phyloP scores from a whole-genome alignment of 2,797 vertebrate genomes.

The Muraenolepis orangiensis region DNA sequence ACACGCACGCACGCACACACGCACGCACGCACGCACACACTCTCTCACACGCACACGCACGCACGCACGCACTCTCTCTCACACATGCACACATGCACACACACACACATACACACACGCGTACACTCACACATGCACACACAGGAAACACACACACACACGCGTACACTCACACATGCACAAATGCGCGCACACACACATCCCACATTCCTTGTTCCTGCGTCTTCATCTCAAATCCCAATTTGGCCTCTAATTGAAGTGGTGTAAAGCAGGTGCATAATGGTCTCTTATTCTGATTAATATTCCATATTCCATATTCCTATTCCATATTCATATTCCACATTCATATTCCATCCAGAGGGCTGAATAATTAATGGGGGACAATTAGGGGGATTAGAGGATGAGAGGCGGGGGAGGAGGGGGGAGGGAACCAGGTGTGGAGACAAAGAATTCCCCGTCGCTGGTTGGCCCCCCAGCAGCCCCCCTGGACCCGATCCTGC shows the following conservation, averaged over 20 bases:
- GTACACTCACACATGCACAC: background rate
- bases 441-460: background rate
- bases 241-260: background rate
- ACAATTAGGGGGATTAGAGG: background rate
- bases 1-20: no score
- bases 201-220: background rate
- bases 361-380: conserved; percentile 1
- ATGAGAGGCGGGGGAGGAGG: background rate
- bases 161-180: no score
- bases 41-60: no score
- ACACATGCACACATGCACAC: no score
- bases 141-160: no score
- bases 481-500: no score
- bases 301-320: background rate
- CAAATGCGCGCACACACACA: background rate
- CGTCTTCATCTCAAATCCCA: background rate
- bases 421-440: background rate
- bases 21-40: no score
- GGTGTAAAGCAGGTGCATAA: background rate
- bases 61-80: no score
- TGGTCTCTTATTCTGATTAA: background rate
- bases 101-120: no score
- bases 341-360: background rate
- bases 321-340: background rate
- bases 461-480: no score